Base-by-base conservation (phyloP, 2,888 invertebrate species). In the Stenotaenia linearis region DNA sequence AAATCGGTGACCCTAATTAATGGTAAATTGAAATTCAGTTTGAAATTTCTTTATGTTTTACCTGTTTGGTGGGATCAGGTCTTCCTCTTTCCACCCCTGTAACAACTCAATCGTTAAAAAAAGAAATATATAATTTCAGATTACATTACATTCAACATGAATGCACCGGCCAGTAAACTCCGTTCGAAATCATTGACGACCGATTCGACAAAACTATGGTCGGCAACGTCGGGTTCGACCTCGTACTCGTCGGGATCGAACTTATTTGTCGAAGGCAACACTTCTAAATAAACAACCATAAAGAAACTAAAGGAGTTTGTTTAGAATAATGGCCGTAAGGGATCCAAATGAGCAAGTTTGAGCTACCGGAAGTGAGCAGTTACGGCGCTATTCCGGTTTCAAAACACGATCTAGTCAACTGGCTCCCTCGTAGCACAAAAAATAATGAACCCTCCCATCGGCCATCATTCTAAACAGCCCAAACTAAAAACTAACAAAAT, bases 21-120 rank as follows among this genome's bases (percentile, higher is more conserved):
- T 45, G 15, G 4, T 7, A 9, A n/a, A 45, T 4, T 4, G 12
- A 45, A 45, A 15, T n/a, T 69, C 10, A 23, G 56, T 15, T 5
- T 25, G 10, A 12, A 56, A 0, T 69, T 28, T 15, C 12, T 32
- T 32, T n/a, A 50, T 50, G n/a, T 6, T 28, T 69, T 69, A 69
- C 69, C 69, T 69, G n/a, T 69, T 69, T 69, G 69, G 69, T 69
- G 69, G 69, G 25, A 69, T 23, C 4, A 69, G 12, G 25, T 5
- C 79, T 28, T 23, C 79, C 76, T 12, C 61, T 12, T 25, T 75
- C 69, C 23, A 79, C 77, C n/a, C 78, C 80, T 1, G 74, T 30
- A 1, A 50, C 18, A 0, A 6, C 4, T 75, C 12, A 75, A 75
- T 2, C 3, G 75, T 7, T 32, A 28, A 75, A 75, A 10, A 32